phyloP scores from a whole-genome alignment of 1,140 invertebrate species.

The Panulirus ornatus region DNA sequence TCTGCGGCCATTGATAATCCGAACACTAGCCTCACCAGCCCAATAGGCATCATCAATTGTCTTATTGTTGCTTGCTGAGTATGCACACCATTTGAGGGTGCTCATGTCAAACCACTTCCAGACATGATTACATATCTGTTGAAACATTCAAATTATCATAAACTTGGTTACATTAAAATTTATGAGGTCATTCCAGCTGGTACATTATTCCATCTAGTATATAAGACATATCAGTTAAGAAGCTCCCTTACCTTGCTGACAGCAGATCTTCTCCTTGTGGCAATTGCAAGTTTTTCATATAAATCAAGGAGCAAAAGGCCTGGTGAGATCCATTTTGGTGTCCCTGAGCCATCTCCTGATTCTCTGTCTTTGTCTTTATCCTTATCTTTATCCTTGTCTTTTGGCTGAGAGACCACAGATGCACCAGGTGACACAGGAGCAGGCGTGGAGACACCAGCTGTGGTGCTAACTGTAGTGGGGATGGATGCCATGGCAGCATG shows the following conservation, averaged over 20 bases:
- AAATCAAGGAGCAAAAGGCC: slow-evolving; percentile 88
- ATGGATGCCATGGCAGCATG: slow-evolving; percentile 77
- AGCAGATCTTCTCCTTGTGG: slow-evolving; percentile 84
- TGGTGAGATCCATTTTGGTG: slow-evolving; percentile 90
- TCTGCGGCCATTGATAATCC: slow-evolving; percentile 86
- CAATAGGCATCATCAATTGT: slow-evolving; percentile 91
- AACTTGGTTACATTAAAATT: no score
- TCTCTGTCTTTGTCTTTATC: slow-evolving; percentile 59
- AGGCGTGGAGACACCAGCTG: slow-evolving; percentile 35
- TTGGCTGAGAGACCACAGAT: slow-evolving; percentile 38
- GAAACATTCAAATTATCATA: not conserved
- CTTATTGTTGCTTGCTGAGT: slow-evolving; percentile 87
- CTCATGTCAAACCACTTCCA: slow-evolving; percentile 94
- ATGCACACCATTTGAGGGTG: slow-evolving; percentile 89
- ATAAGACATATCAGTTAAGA: no score
- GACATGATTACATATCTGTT: slow-evolving; percentile 80
- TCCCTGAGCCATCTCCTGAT: slow-evolving; percentile 76
- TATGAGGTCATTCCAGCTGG: no score
- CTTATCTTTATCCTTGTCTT: slow-evolving; percentile 61
- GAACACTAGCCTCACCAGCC: slow-evolving; percentile 85
- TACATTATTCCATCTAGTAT: no score
- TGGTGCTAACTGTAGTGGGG: not conserved
- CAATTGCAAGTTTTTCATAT: slow-evolving; percentile 87
- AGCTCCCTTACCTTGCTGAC: slow-evolving; percentile 83
- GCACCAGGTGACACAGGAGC: slow-evolving; percentile 1